These are phyloP conservation scores for Pangasianodon gigas DNA, from an alignment of 2,113 vertebrate genomes.

Conservation along the genomic window DNA sequence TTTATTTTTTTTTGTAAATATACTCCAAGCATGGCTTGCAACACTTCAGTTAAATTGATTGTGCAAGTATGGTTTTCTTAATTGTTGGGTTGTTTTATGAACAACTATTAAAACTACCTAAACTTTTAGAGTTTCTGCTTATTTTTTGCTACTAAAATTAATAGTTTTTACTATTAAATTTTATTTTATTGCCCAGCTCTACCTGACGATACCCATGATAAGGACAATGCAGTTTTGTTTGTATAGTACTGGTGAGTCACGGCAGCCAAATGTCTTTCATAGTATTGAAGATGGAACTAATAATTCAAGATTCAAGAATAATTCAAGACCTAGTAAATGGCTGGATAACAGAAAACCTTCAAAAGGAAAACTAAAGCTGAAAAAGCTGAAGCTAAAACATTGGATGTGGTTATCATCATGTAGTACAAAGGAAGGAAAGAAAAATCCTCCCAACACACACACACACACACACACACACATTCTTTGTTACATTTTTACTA, in stretches of 20 bases:
- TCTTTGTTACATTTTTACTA: conserved; percentile 55
- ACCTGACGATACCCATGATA: background rate
- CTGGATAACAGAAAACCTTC: background rate
- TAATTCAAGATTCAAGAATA: background rate
- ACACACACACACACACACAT: background rate
- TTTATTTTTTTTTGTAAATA: background rate
- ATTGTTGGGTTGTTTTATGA: background rate
- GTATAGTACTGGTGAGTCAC: background rate
- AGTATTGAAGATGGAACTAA: background rate
- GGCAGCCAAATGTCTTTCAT: background rate
- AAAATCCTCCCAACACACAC: background rate
- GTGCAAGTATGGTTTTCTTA: background rate
- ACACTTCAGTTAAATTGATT: background rate
- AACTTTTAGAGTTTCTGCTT: background rate
- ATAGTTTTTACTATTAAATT: background rate
- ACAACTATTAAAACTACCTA: background rate
- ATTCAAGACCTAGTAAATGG: background rate
- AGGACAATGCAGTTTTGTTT: background rate
- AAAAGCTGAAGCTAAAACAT: background rate
- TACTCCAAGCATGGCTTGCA: background rate
- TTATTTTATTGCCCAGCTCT: background rate
- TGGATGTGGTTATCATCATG: background rate
- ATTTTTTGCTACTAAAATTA: background rate
- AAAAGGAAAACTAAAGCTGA: background rate
- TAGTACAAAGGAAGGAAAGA: conserved; percentile 6